Conservation (phyloP, 2,888 invertebrate species). For the Mythimna impura region DNA sequence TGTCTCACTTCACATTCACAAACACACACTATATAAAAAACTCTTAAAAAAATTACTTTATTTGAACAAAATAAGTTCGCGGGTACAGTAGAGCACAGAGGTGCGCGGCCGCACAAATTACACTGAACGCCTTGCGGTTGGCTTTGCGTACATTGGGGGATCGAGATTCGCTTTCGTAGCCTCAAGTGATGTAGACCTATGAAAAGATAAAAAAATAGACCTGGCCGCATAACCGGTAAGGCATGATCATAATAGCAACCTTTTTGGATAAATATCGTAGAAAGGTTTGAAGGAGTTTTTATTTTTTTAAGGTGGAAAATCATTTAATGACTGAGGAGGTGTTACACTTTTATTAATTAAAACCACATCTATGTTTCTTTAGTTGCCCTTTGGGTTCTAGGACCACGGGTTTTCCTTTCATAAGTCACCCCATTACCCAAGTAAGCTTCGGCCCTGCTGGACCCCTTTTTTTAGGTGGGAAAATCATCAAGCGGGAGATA, state of each 20-base stretch:
- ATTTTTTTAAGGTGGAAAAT: no score
- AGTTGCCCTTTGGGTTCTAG: no score
- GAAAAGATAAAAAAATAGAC: conserved; percentile 76
- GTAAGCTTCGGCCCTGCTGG: no score
- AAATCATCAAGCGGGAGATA: no score
- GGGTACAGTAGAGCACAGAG: conserved; percentile 65
- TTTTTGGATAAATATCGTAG: conserved; percentile 1
- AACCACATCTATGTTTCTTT: no score
- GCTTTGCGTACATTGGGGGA: conserved; percentile 80
- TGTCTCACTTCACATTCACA: conserved; percentile 60
- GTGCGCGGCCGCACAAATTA: conserved; percentile 83
- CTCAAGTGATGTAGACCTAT: conserved; percentile 80
- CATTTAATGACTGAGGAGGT: no score
- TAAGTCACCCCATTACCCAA: no score
- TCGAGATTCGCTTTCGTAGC: conserved; percentile 87
- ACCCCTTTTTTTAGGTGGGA: no score
- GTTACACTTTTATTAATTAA: no score
- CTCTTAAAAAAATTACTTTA: conserved; percentile 15
- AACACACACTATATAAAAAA: conserved; percentile 16
- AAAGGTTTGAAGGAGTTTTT: no score
- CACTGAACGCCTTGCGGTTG: conserved; percentile 78
- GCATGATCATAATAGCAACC: background rate
- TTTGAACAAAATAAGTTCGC: conserved; percentile 49
- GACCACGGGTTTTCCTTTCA: no score
- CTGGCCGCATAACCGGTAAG: conserved; percentile 59